A percentile compares a stretch with the other conserved stretches of the same genome.
Evolutionary conservation across 1,140 invertebrate genomes (phyloP).

Genomic region (Heliconius himera): DNA sequence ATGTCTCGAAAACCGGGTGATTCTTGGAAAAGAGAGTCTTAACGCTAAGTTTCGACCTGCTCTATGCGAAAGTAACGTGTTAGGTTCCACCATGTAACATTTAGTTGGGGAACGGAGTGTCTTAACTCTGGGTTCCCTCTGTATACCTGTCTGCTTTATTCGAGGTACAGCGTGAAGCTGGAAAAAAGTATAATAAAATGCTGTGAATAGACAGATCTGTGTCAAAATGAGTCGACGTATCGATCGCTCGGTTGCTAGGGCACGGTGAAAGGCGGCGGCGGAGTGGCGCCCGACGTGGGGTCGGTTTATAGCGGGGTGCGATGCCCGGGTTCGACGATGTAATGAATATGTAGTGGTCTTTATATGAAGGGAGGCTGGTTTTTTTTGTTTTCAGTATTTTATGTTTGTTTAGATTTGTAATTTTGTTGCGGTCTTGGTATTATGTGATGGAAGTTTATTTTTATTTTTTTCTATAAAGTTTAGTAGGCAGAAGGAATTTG

Average conservation of each 20-base stretch:
- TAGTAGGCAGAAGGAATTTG: too few species aligned
- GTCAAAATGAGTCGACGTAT: slow-evolving; percentile 4
- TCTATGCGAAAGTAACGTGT: too few species aligned
- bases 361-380: neutral
- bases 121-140: neutral
- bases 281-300: slow-evolving; percentile 5
- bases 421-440: neutral
- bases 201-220: neutral
- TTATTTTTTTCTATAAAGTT: too few species aligned
- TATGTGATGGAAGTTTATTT: too few species aligned
- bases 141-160: neutral
- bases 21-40: too few species aligned
- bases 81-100: too few species aligned
- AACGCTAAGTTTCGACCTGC: too few species aligned
- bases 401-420: neutral
- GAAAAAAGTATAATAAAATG: neutral
- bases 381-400: neutral
- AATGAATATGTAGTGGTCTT: neutral
- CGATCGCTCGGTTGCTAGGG: neutral
- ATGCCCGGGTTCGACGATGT: neutral
- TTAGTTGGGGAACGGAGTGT: neutral
- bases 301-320: neutral
- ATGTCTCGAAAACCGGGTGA: too few species aligned
- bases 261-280: slow-evolving; percentile 1
- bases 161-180: neutral